These are phyloP conservation scores for Calidris pugnax DNA, from an alignment of 2,113 vertebrate species.

Conservation along the genomic window DNA sequence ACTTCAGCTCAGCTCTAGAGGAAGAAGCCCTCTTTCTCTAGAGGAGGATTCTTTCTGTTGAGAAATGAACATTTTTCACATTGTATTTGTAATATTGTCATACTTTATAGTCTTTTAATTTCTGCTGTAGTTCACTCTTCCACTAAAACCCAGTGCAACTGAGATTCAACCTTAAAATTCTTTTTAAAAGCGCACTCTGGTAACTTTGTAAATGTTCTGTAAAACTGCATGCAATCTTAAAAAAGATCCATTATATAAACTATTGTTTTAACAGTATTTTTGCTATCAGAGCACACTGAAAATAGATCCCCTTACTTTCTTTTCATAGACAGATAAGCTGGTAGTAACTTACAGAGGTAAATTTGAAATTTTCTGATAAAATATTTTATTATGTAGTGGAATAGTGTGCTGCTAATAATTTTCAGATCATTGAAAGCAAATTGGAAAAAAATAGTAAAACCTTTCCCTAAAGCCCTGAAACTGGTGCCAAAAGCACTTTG, in stretches of 20 bases:
- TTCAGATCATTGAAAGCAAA: not conserved
- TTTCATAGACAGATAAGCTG: not conserved
- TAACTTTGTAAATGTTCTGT: not conserved
- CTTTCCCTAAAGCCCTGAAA: not conserved
- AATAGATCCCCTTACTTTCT: not conserved
- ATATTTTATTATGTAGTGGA: not conserved
- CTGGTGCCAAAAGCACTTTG: not conserved
- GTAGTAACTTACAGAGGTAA: not conserved
- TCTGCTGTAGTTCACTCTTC: not conserved
- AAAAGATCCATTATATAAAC: not conserved
- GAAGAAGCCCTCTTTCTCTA: not conserved
- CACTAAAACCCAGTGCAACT: not conserved
- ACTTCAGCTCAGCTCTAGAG: no score
- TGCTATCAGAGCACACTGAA: not conserved
- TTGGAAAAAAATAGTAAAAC: not conserved
- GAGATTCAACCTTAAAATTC: not conserved
- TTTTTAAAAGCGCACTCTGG: not conserved
- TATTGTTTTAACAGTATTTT: not conserved
- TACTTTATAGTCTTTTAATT: not conserved
- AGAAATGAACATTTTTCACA: not conserved
- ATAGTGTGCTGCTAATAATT: not conserved
- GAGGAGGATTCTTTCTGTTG: not conserved
- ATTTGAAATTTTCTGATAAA: not conserved
- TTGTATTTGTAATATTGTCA: not conserved
- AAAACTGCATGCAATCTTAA: not conserved